These are phyloP conservation scores for Sebastes variabilis DNA, from an alignment of 2,797 vertebrate species.

Conservation along the genomic window DNA sequence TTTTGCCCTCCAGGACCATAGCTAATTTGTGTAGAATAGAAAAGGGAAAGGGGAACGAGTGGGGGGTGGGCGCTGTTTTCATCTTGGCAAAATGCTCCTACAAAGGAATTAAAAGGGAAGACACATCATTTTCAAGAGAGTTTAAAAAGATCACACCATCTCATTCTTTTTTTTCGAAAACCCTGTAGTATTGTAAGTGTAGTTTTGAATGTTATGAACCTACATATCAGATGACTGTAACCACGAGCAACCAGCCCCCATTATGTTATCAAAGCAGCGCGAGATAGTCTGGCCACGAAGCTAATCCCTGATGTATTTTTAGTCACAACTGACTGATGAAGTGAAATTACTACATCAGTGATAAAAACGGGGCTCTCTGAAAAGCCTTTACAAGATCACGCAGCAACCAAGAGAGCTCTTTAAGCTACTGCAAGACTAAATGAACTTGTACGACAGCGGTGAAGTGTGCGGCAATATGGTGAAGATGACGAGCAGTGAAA, in stretches of 20 bases:
- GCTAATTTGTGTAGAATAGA: constrained; percentile 99
- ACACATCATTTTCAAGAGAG: constrained; percentile 65
- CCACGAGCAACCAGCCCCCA: constrained; percentile 75
- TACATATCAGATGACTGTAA: constrained; percentile 77
- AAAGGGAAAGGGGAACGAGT: constrained; percentile 73
- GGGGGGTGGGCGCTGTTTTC: constrained; percentile 75
- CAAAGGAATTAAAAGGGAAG: constrained; percentile 80
- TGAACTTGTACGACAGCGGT: constrained; percentile 62
- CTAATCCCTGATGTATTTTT: constrained; percentile 84
- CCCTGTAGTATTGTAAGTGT: constrained; percentile 69
- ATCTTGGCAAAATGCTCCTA: constrained; percentile 78
- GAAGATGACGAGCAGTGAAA: constrained; percentile 49
- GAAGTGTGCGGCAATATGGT: constrained; percentile 59
- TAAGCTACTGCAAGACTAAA: constrained; percentile 65
- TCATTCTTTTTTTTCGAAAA: constrained; percentile 61
- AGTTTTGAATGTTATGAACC: constrained; percentile 71
- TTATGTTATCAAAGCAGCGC: constrained; percentile 80
- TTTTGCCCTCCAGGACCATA: constrained; percentile 98
- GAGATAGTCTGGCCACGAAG: constrained; percentile 79
- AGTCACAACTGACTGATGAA: constrained; percentile 84
- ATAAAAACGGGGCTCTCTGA: constrained; percentile 77
- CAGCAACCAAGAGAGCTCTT: constrained; percentile 69
- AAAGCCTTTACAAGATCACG: constrained; percentile 77
- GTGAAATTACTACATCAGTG: constrained; percentile 83
- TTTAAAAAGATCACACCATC: constrained; percentile 73